Base-by-base conservation (phyloP, 2,888 invertebrate species). In the Apantesis nais region DNA sequence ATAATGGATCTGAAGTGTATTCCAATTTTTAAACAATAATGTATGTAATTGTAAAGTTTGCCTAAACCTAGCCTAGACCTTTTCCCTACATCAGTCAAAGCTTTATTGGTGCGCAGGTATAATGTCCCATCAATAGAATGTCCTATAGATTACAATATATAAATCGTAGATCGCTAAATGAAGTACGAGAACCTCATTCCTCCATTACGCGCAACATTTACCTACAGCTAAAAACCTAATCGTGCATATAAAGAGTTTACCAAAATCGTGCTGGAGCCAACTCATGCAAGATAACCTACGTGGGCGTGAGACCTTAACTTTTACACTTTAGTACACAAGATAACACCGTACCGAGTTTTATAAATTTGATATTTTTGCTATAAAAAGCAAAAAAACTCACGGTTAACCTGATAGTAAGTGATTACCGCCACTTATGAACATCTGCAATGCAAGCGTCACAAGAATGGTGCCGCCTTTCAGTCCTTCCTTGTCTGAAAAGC, bases 221-320 rank as follows among this genome's bases (percentile, higher is more conserved):
- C 7, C 63, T 62, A 58, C 34, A 67, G 69, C 55, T n/a, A 39
- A 37, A 63, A 65, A 70, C 63, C 62, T 64, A 73, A 72, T 75
- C 76, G 78, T 79, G 79, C 69, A 62, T 70, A 66, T 66, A 67
- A 70, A 71, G 62, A 68, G 61, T 39, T 44, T n/a, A 48, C 2
- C 44, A 65, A 34, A 68, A 55, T 74, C 80, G 81, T 79, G 80
- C 73, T 44, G 63, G 52, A 66, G 62, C 61, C 39, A 37, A 68
- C 67, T 72, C 80, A 71, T 71, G 77, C 72, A n/a, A 65, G 69
- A 68, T 67, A 74, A 58, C 58, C 55, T 61, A 71, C 62, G 78
- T 74, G 72, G 74, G 77, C 71, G 74, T 63, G 52, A 71, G 77
- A 67, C 72, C 72, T 72, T 77, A 78, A 73, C 73, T 68, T 64